These are phyloP conservation scores for Craterocephalus amniculus DNA, from an alignment of 2,797 vertebrate genomes.

Conservation along the genomic window DNA sequence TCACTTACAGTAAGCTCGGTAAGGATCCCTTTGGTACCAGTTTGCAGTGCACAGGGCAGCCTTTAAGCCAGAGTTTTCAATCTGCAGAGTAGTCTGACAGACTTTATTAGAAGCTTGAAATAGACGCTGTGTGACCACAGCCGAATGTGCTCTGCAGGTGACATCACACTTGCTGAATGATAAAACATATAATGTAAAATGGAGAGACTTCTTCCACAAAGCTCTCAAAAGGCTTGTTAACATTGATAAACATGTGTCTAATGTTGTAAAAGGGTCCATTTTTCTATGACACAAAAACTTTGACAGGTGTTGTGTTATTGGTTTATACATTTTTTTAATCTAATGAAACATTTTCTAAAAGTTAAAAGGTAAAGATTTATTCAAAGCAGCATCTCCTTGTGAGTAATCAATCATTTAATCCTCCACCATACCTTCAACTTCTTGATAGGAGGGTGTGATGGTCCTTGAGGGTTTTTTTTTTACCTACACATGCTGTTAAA, in stretches of 20 bases:
- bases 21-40: not conserved
- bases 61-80: not conserved
- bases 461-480: not conserved
- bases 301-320: not conserved
- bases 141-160: constrained; percentile 1
- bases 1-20: not conserved
- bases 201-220: not conserved
- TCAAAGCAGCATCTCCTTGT: not conserved
- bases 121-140: not conserved
- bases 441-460: not conserved
- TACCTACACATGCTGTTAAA: too few relatives aligned
- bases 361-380: too few relatives aligned
- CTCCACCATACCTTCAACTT: not conserved
- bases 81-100: not conserved
- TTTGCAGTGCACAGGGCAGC: not conserved
- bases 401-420: not conserved
- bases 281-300: not conserved
- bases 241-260: not conserved
- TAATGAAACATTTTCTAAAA: too few relatives aligned
- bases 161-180: not conserved
- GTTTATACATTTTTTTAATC: not conserved
- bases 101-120: not conserved
- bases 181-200: not conserved
- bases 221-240: not conserved
- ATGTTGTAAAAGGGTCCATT: not conserved